Evolutionary conservation across 1,140 invertebrate species (phyloP).

Genomic region (roundworm (Caenorhabditis elegans)): DNA sequence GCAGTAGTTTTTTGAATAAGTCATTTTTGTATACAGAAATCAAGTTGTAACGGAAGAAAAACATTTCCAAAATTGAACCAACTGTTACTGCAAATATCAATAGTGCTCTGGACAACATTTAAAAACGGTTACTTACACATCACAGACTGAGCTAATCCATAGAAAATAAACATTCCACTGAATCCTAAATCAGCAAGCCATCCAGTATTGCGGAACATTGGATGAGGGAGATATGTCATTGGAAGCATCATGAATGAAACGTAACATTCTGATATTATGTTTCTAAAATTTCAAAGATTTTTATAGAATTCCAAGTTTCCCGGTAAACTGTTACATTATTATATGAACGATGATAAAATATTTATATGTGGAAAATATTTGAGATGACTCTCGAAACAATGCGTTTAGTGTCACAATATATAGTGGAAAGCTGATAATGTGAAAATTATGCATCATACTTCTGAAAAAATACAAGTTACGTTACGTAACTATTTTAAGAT

Average conservation of each 20-base stretch:
- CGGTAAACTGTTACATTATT: not conserved
- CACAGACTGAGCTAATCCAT: not conserved
- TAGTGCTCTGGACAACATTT: not conserved
- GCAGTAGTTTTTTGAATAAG: not conserved
- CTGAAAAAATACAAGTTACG: not conserved
- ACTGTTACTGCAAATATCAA: not conserved
- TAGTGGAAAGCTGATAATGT: not conserved
- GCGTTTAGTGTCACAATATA: not conserved
- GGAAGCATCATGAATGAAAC: not conserved
- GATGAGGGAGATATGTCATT: not conserved
- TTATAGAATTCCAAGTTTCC: too few relatives aligned
- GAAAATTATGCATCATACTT: not conserved
- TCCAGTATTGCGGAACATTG: not conserved
- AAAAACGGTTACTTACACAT: not conserved
- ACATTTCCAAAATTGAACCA: not conserved
- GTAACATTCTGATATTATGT: not conserved
- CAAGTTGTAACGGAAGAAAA: not conserved
- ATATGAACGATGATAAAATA: not conserved
- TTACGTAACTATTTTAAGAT: not conserved
- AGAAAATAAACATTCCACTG: not conserved
- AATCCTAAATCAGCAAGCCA: not conserved
- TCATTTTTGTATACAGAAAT: not conserved
- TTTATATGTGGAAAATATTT: not conserved
- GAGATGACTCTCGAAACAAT: not conserved
- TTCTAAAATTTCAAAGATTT: not conserved